Evolutionary conservation across 2,888 invertebrate genomes (phyloP).

Genomic region (Timandra comae): DNA sequence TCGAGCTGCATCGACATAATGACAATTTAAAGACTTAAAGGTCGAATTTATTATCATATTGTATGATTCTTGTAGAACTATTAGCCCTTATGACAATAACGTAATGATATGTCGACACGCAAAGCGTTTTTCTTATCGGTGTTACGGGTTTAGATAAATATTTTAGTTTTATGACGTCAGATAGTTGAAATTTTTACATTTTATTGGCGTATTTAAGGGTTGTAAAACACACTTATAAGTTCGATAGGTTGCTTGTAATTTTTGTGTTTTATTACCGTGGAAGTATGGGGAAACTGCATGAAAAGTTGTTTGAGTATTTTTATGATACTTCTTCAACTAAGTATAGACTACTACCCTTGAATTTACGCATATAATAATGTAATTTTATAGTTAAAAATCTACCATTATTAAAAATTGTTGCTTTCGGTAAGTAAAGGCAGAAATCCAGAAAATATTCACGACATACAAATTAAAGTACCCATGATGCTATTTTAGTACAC

Average conservation of each 20-base stretch:
- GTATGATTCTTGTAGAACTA: conserved; percentile 73
- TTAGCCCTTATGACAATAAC: conserved; percentile 73
- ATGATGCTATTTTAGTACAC: too few species aligned
- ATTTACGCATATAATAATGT: too few species aligned
- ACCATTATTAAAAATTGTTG: too few species aligned
- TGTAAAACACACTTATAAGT: conserved; percentile 14
- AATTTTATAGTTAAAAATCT: too few species aligned
- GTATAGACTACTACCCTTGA: too few species aligned
- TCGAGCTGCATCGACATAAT: conserved; percentile 52
- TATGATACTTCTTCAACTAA: too few species aligned
- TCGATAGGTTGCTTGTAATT: not conserved
- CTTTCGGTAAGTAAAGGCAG: too few species aligned
- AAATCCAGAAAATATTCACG: too few species aligned
- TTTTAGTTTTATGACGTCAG: conserved; percentile 23
- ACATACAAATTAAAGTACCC: too few species aligned
- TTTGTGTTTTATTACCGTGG: too few species aligned
- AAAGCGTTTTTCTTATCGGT: conserved; percentile 57
- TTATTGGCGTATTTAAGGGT: conserved; percentile 15
- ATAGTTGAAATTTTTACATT: conserved; percentile 20
- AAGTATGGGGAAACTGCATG: too few species aligned
- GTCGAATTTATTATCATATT: conserved; percentile 75
- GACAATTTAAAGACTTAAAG: conserved; percentile 76
- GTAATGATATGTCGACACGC: conserved; percentile 67
- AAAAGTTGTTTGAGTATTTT: too few species aligned
- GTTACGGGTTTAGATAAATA: conserved; percentile 26